Conservation (phyloP, 2,888 invertebrate species). For the Dioctria rufipes region DNA sequence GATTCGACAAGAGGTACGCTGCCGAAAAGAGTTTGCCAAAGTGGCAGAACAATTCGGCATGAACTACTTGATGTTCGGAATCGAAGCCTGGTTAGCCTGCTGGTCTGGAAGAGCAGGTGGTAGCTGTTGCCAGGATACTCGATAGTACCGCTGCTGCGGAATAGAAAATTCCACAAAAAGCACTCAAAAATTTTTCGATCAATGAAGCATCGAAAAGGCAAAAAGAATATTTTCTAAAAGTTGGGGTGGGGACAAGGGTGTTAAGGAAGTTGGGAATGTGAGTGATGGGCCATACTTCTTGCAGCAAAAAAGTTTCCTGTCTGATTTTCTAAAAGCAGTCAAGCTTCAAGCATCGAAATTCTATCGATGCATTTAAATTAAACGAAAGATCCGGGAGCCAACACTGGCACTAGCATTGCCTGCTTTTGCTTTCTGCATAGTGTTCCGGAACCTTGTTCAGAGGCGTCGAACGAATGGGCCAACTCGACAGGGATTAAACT, state of each 20-base stretch:
- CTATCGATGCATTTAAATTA: constrained; percentile 52
- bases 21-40: background rate
- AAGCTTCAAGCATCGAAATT: constrained; percentile 9
- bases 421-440: constrained; percentile 3
- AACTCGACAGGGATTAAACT: constrained; percentile 51
- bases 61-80: background rate
- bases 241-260: constrained; percentile 6
- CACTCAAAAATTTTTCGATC: constrained; percentile 51
- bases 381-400: constrained; percentile 17
- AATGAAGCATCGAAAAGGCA: constrained; percentile 21
- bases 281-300: constrained; percentile 46
- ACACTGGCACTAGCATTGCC: background rate
- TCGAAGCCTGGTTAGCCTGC: background rate
- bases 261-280: constrained; percentile 2
- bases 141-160: constrained; percentile 9
- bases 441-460: constrained; percentile 16
- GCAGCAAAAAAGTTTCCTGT: constrained; percentile 25
- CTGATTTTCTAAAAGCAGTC: background rate
- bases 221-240: no score
- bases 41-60: constrained; percentile 7
- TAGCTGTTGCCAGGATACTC: background rate
- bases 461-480: constrained; percentile 31
- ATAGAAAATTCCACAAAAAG: constrained; percentile 39
- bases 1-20: background rate
- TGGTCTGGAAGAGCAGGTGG: background rate